A percentile compares a stretch with the other conserved stretches of the same genome.
Conservation (phyloP, 2,888 invertebrate genomes). For the Seladonia tumulorum region DNA sequence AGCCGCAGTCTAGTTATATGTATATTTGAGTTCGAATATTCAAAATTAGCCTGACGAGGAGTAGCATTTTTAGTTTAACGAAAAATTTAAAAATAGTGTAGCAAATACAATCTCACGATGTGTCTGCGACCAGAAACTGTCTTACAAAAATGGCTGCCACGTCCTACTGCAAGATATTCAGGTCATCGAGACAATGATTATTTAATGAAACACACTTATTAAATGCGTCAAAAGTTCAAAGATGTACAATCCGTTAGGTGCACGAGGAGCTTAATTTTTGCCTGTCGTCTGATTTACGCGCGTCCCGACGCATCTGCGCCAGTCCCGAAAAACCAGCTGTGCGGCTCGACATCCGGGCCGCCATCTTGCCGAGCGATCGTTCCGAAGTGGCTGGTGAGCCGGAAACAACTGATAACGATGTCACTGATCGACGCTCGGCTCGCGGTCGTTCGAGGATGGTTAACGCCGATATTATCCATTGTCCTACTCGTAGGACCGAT, state of each 20-base stretch:
- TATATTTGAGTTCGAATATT: no score
- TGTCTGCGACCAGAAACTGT: no score
- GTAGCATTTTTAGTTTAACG: not conserved
- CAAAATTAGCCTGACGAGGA: no score
- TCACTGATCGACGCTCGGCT: constrained; percentile 78
- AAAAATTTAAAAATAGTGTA: no score
- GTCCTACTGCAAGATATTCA: no score
- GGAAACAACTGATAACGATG: constrained; percentile 83
- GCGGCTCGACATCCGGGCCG: constrained; percentile 70
- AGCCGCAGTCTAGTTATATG: no score
- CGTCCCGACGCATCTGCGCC: constrained; percentile 27
- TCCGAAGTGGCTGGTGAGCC: constrained; percentile 79
- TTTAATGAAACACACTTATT: no score
- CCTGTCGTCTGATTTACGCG: not conserved
- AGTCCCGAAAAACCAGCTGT: constrained; percentile 40
- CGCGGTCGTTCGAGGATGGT: constrained; percentile 77
- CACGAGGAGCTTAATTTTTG: constrained; percentile 22
- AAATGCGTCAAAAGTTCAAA: no score
- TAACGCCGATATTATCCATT: constrained; percentile 79
- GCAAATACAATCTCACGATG: no score
- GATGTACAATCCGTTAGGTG: no score
- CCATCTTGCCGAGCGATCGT: constrained; percentile 76
- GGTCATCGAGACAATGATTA: no score
- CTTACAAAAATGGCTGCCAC: no score
- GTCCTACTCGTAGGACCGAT: constrained; percentile 69